Base-by-base conservation (phyloP, 2,888 invertebrate genomes). In the Lithophane socia region DNA sequence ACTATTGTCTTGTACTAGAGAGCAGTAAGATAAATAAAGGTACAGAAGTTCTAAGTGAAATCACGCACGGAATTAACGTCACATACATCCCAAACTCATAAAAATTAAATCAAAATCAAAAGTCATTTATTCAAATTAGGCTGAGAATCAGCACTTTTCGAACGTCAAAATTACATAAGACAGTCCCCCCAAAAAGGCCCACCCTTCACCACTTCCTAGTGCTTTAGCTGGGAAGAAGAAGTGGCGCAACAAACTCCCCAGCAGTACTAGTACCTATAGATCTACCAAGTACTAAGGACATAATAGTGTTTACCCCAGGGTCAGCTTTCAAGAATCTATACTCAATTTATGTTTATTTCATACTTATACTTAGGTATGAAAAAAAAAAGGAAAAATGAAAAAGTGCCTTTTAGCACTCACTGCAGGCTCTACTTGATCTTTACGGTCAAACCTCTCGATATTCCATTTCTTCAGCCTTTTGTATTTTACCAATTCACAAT, bases 21-120 rank as follows among this genome's bases (percentile, higher is more conserved):
- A 60, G 7, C 0, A 37, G 18, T 3, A 18, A 65, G 12, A 2
- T 16, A 10, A 7, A 52, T 8, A 18, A 37, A 37, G 37, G 37
- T 37, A 47, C 80, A 79, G 75, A 80, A 79, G 71, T 37, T 64
- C n/a, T 10, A 54, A 10, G 2, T n/a, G 13, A 24, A 29, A 52
- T 13, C 0, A 10, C 49, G 2, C n/a, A 3, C 1, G 9, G 21
- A 56, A 16, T 56, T 2, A 61, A 52, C 4, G 9, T 54, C 21
- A 56, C 13, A 44, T 52, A 18, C 9, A 44, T 52, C n/a, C 9
- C 21, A 13, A 75, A 13, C 16, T 37, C 7, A 10, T 9, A 9
- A 54, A 21, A 49, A 7, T 21, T 1, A n/a, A n/a, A n/a, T n/a
- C n/a, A n/a, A n/a, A n/a, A n/a, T n/a, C n/a, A n/a, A n/a, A n/a